Evolutionary conservation across 2,888 invertebrate genomes (phyloP), one percentile per base, ranked within the genome.

Genomic region (Aporophyla nigra): DNA sequence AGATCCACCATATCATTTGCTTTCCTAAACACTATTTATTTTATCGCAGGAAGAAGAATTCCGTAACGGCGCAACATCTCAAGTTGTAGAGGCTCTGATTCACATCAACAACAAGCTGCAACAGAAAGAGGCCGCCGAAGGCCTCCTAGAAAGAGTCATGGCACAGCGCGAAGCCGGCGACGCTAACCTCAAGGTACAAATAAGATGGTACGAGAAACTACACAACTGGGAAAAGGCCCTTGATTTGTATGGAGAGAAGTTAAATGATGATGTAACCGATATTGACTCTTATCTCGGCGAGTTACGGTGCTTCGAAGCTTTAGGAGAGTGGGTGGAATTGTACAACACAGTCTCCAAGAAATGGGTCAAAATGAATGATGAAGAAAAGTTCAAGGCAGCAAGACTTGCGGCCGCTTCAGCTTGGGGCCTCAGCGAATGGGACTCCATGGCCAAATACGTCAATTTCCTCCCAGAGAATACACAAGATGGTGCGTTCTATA

Each of bases 171-270:
- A 97, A 82, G 97, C 97, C 0, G 97, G 97, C 0, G 97, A 97
- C 85, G 97, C 97, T 24, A 97, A 96, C 80, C 88, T 97, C 0
- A 94, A 96, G 87, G 96, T 96, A 9, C 96, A 96, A 93, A 99
- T 99, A 66, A 97, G 99, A 12, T 99, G 99, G 99, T 99, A 99
- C 93, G 99, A 99, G 93, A 99, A 99, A 94, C 96, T 99, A 2
- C 99, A 99, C 94, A 99, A 99, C 92, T 99, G 99, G 99, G 99
- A 99, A 89, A 99, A 99, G 92, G 99, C 99, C 0, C 96, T 99
- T 61, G 97, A 98, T 81, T 97, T 99, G 0, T 99, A 99, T 90
- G 97, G 98, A 68, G 98, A 98, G 71, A 98, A 98, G 90, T 94
- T 99, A 62, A 96, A 97, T 12, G 95, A 95, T 0, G 97, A 98